Evolutionary conservation across 2,113 vertebrate genomes (phyloP), one percentile per base, ranked within the genome.

Genomic region (Hydropotes inermis): DNA sequence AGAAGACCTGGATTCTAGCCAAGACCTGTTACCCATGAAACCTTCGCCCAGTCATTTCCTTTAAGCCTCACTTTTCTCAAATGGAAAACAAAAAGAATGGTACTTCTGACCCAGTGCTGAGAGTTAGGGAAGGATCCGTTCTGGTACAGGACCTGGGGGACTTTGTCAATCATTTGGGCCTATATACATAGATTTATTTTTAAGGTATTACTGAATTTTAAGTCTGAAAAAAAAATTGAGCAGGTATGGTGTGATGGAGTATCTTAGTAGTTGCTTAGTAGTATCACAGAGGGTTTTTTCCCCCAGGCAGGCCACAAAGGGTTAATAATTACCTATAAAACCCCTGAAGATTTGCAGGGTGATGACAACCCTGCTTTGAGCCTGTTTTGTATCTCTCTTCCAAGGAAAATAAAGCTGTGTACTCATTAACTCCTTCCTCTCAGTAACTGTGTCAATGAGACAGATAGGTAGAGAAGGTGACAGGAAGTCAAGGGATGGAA

Each of bases 351-450:
- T 92, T 74, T 50, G 30, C 92, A 54, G 94, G 60, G 86, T 96
- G 96, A 96, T 95, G 95, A 98, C 95, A 97, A 23, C 93, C 70
- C 61, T 86, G 76, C 85, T 93, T 70, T 76, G 67, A 96, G 96
- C 78, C 89, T 93, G 86, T 67, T 94, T 97, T 96, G 70, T 95
- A 39, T 94, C 93, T 96, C 92, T 84, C 78, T 87, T 95, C 78
- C 83, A 94, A 97, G 86, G 83, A 95, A 98, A 97, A 98, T 95
- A 98, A 95, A 98, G 84, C 86, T 60, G 64, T 94, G 81, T 96
- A 94, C 91, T 98, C 97, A 98, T 98, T 98, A 97, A 97, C 98
- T 97, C 97, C 94, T 97, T 97, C 93, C 54, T 92, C 1, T 0
- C 79, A 93, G 88, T 93, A 96, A 93, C 89, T 93, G 94, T 97